Evolutionary conservation across 2,888 invertebrate genomes (phyloP), one percentile per base, ranked within the genome.

Genomic region (Pyrgus malvae): DNA sequence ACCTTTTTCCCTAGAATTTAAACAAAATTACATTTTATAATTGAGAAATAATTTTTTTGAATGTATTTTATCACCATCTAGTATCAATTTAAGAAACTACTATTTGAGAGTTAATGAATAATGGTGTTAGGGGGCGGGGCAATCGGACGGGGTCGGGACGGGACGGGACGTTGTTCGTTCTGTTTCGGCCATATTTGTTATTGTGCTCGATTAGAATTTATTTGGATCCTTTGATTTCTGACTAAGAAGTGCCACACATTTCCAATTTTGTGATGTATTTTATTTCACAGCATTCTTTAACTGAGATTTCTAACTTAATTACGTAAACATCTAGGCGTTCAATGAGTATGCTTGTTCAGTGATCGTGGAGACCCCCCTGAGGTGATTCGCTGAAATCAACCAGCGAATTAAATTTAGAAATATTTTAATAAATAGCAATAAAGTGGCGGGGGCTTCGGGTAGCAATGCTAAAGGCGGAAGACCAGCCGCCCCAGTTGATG

Each of bases 161-260:
- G n/a, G n/a, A n/a, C n/a, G n/a, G n/a, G n/a, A n/a, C n/a, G n/a
- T n/a, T n/a, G n/a, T n/a, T 65, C 64, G 74, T 69, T 79, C 93
- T 92, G 65, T 66, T 64, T 80, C 93, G 92, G 94, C 94, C 94
- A 94, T 94, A 94, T 94, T 94, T 94, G 94, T 94, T 94, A 92
- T 94, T 94, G 93, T 94, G 93, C 92, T 92, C 91, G 90, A 79
- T 80, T 72, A 74, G 69, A 78, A 81, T 83, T 83, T 93, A 93
- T 93, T 93, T 93, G 91, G 91, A 92, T 75, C 72, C 70, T 75
- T 80, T 78, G 67, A 73, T 80, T 85, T 80, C 72, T 76, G 73
- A 79, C 70, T 77, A 70, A 67, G 70, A 76, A 77, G 70, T 66
- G 63, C 62, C 63, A 58, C 51, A 59, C 55, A 64, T 72, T 70